Conservation (phyloP, 2,113 vertebrate genomes). For the Pavo muticus region DNA sequence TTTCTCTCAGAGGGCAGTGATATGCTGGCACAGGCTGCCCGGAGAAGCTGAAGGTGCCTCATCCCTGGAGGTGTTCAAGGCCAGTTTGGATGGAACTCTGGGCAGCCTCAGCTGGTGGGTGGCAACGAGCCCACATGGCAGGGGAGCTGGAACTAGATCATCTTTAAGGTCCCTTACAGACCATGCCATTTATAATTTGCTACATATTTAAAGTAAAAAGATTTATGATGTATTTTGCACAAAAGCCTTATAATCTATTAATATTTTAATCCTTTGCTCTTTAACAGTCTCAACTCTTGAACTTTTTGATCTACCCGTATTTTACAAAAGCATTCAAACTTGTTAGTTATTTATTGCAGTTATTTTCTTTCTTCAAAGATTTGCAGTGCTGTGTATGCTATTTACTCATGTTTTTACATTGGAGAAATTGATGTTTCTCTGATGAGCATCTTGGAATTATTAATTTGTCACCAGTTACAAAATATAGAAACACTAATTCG, state of each 20-base stretch:
- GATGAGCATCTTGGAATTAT: not conserved
- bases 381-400: not conserved
- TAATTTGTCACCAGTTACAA: constrained; percentile 21
- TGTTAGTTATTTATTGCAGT: not conserved
- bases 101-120: no score
- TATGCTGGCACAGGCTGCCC: no score
- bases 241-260: not conserved
- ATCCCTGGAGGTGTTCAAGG: no score
- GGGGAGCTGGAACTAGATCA: no score
- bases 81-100: no score
- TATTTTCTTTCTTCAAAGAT: not conserved
- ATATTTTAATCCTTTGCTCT: not conserved
- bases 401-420: not conserved
- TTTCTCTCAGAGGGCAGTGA: no score
- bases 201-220: not conserved
- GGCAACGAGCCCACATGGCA: no score
- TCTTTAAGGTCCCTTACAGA: no score
- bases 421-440: not conserved
- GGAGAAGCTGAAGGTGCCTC: no score
- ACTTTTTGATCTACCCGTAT: not conserved
- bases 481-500: constrained; percentile 27
- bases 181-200: not conserved
- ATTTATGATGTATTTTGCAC: not conserved
- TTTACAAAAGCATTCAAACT: not conserved
- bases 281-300: not conserved